These are phyloP conservation scores for Beaufortia kweichowensis DNA, from an alignment of 2,113 vertebrate genomes.

Conservation along the genomic window DNA sequence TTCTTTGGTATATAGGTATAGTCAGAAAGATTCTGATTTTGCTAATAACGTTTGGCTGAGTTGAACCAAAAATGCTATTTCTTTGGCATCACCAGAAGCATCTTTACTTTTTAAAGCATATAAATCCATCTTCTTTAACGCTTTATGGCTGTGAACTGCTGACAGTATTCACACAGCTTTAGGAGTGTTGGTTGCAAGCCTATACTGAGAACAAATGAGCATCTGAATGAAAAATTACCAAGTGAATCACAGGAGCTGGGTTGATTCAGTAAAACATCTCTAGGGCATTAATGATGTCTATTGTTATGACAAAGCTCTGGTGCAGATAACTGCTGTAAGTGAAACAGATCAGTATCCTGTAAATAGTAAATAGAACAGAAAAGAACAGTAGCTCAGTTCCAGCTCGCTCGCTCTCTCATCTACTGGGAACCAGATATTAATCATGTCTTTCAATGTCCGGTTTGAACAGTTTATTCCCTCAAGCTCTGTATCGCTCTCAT, in stretches of 20 bases:
- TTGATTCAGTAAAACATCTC: conserved; percentile 24
- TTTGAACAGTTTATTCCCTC: conserved; percentile 39
- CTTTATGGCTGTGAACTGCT: no score
- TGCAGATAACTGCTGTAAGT: conserved; percentile 47
- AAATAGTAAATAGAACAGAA: conserved; percentile 55
- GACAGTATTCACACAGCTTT: no score
- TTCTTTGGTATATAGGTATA: no score
- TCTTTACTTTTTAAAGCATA: no score
- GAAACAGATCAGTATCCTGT: conserved; percentile 54
- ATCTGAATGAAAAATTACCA: background rate
- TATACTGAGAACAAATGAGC: no score
- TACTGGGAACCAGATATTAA: conserved; percentile 22
- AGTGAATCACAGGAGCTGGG: background rate
- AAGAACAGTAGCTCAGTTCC: conserved; percentile 42
- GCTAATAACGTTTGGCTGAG: no score
- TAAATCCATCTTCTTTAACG: no score
- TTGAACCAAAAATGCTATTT: no score
- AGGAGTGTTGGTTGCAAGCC: no score
- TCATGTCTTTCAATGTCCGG: conserved; percentile 42
- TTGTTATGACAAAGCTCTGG: conserved; percentile 57
- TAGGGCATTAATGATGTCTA: conserved; percentile 43
- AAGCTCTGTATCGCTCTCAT: conserved; percentile 26
- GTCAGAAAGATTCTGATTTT: no score
- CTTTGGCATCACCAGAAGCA: no score
- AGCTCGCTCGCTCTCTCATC: conserved; percentile 18